A percentile compares a stretch with the other conserved stretches of the same genome.
These are phyloP conservation scores for Lithophane socia DNA, from an alignment of 2,888 invertebrate species.

Conservation along the genomic window DNA sequence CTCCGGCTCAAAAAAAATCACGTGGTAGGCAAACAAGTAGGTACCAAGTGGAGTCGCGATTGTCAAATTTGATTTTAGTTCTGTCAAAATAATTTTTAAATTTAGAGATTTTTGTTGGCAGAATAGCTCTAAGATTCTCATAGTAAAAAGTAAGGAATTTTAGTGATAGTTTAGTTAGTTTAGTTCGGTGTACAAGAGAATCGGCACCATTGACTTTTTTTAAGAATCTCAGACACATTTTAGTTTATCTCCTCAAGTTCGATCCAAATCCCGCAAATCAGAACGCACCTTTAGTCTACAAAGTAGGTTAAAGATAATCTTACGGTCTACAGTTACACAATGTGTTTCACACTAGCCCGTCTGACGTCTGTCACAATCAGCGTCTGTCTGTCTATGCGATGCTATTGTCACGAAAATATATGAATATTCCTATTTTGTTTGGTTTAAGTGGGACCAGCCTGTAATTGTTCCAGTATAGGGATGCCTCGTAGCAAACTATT, in stretches of 20 bases:
- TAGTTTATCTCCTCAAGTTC: background rate
- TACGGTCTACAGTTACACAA: conserved; percentile 32
- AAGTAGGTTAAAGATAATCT: conserved; percentile 47
- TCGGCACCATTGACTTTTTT: background rate
- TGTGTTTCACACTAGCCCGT: conserved; percentile 2
- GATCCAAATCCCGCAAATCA: conserved; percentile 1
- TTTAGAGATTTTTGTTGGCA: no score
- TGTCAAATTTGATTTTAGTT: no score
- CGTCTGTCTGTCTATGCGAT: conserved; percentile 34
- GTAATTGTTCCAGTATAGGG: background rate
- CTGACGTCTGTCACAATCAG: conserved; percentile 42
- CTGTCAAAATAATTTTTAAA: no score
- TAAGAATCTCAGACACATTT: background rate
- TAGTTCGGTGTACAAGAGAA: no score
- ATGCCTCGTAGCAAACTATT: background rate
- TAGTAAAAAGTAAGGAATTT: no score
- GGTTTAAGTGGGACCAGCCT: background rate
- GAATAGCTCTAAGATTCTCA: no score
- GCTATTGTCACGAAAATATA: conserved; percentile 12
- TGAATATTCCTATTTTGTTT: conserved; percentile 19
- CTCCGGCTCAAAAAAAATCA: no score
- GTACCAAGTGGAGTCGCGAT: no score
- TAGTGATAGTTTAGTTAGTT: no score
- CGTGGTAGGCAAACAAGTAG: no score
- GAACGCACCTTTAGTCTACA: conserved; percentile 39